These are phyloP conservation scores for Prochilodus magdalenae DNA, from an alignment of 2,113 vertebrate species.

Conservation along the genomic window DNA sequence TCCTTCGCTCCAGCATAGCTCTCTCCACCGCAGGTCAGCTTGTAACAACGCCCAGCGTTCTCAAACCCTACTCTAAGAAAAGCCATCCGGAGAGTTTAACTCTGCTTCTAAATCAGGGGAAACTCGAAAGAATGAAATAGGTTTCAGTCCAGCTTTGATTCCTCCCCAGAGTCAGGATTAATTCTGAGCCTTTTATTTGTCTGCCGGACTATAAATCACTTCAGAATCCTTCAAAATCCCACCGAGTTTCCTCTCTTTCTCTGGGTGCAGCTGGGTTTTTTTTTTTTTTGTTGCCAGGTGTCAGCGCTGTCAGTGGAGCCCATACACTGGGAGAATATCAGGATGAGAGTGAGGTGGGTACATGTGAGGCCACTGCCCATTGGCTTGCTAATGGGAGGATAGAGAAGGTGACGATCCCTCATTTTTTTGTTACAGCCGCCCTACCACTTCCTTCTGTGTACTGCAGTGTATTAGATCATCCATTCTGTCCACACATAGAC, in stretches of 20 bases:
- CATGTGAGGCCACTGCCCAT: slow-evolving; percentile 58
- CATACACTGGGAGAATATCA: slow-evolving; percentile 43
- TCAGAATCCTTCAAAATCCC: slow-evolving; percentile 62
- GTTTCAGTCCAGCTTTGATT: slow-evolving; percentile 45
- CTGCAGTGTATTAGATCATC: neutral
- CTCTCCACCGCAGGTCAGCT: neutral
- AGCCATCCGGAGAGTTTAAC: neutral
- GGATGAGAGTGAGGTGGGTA: slow-evolving; percentile 37
- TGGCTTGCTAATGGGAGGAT: slow-evolving; percentile 64
- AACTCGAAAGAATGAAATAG: slow-evolving; percentile 71
- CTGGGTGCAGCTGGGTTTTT: slow-evolving; percentile 31
- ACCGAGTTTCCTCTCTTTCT: slow-evolving; percentile 78
- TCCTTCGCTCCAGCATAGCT: neutral
- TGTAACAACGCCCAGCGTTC: slow-evolving; percentile 11
- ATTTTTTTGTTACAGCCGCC: slow-evolving; percentile 3
- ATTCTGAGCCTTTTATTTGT: slow-evolving; percentile 62
- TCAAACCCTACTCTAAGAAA: slow-evolving; percentile 9
- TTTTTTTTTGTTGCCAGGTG: slow-evolving; percentile 50
- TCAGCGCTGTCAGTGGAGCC: slow-evolving; percentile 62
- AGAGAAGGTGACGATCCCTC: slow-evolving; percentile 40
- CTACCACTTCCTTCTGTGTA: slow-evolving; percentile 60
- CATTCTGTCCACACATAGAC: neutral
- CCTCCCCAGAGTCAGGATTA: slow-evolving; percentile 65
- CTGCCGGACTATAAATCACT: slow-evolving; percentile 66
- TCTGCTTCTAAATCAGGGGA: slow-evolving; percentile 70